Evolutionary conservation across 2,113 vertebrate species (phyloP).

Genomic region (Nothoprocta perdicaria): DNA sequence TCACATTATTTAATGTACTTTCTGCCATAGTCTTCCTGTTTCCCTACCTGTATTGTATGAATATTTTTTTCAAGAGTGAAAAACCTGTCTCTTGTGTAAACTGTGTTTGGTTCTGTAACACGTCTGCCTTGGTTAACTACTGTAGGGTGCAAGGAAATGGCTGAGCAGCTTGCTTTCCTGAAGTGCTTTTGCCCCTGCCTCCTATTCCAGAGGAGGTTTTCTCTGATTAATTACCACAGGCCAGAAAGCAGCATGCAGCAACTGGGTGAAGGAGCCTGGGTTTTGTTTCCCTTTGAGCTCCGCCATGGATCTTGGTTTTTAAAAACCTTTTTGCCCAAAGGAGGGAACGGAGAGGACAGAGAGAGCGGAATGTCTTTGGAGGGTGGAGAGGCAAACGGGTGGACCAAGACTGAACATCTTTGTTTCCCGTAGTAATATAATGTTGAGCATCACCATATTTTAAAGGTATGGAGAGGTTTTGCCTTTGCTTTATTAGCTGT

Average conservation of each 20-base stretch:
- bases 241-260: neutral
- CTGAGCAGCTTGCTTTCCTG: neutral
- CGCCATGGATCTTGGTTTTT: neutral
- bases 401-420: conserved; percentile 1
- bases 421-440: conserved; percentile 13
- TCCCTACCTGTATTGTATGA: neutral
- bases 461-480: conserved; percentile 44
- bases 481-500: conserved; percentile 58
- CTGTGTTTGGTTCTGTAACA: neutral
- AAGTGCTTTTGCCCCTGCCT: neutral
- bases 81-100: neutral
- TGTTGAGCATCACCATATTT: conserved; percentile 29
- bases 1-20: neutral
- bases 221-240: neutral
- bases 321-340: neutral
- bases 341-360: neutral
- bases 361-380: neutral
- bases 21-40: neutral
- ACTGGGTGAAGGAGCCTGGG: neutral
- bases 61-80: neutral
- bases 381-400: conserved; percentile 8
- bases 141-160: neutral
- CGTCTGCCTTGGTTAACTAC: neutral
- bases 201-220: neutral
- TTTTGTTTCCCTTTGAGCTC: neutral